Base-by-base conservation (phyloP, 2,113 vertebrate species). In the Poecilia latipinna region DNA sequence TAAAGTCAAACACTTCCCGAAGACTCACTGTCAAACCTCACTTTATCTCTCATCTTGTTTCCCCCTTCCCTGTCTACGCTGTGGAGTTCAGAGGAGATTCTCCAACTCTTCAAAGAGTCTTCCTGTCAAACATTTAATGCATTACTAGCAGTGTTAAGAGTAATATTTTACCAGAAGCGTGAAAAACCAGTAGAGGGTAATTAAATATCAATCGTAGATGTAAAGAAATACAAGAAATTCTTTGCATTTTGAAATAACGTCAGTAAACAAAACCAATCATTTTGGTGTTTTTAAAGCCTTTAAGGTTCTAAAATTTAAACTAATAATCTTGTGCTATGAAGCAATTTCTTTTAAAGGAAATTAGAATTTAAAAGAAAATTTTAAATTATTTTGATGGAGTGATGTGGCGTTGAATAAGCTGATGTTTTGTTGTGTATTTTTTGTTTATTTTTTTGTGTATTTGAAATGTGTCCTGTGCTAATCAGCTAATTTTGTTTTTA, bases 1-100 rank as follows among this genome's bases (percentile, higher is more conserved):
- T 32, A 31, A 39, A 83, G 79, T 87, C 82, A 92, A 88, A 91
- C 73, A 51, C 88, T 84, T 82, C 68, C 81, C 78, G 67, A 70
- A 86, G 82, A 84, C 37, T 33, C 31, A 48, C 89, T 83, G 87
- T 84, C 86, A 85, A 70, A 74, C 80, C 24, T n/a, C 63, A 8
- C 37, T 32, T 32, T 26, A 66, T 67, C 64, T 64, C 67, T 51
- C 54, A 1, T 28, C 78, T 68, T 33, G 51, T 63, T 70, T 0
- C 60, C 67, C 64, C 63, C 31, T 71, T 31, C 68, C 37, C 61
- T 26, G 22, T 60, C 0, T 37, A 64, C 57, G 70, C 70, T 19
- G 22, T 32, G 44, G 54, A 77, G 65, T 61, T 60, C 13, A 26
- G 65, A 70, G 61, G 63, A 68, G 66, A 68, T 77, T 69, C 11